Conservation (phyloP, 92 coral and sea anemone genomes). For the Actinostola sp. region DNA sequence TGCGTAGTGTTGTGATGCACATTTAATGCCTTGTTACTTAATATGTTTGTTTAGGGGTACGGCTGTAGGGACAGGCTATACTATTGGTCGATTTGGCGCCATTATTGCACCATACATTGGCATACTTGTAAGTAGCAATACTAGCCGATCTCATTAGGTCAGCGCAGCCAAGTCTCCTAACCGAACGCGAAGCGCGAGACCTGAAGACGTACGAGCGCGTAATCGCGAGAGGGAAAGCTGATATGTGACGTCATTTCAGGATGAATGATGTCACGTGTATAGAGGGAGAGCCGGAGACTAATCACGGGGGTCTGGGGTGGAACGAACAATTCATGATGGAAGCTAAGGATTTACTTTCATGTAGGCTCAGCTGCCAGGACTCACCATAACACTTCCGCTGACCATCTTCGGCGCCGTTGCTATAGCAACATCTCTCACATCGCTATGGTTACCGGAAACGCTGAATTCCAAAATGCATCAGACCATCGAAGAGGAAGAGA, state of each 20-base stretch:
- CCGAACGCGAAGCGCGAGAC: too few relatives aligned
- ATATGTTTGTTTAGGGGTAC: slow-evolving; percentile 20
- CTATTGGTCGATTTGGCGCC: slow-evolving; percentile 40
- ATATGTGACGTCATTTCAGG: too few relatives aligned
- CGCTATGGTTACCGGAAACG: not conserved
- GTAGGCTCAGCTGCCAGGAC: slow-evolving; percentile 28
- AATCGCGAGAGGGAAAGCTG: too few relatives aligned
- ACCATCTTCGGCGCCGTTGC: slow-evolving; percentile 23
- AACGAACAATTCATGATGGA: not conserved
- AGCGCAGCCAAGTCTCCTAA: too few relatives aligned
- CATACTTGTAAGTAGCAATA: slow-evolving; percentile 21
- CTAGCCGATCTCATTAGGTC: not conserved
- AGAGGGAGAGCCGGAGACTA: too few relatives aligned
- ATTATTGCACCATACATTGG: slow-evolving; percentile 37
- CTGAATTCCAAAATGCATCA: not conserved
- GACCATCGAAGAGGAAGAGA: not conserved
- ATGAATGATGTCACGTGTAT: too few relatives aligned
- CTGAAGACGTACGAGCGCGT: too few relatives aligned
- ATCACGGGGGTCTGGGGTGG: too few relatives aligned
- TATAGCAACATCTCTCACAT: not conserved
- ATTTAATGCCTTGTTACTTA: too few relatives aligned
- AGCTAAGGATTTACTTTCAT: not conserved
- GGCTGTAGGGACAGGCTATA: slow-evolving; percentile 42
- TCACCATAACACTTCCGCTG: slow-evolving; percentile 26
- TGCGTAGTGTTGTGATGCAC: too few relatives aligned